Evolutionary conservation across 1,140 invertebrate species (phyloP), one percentile per base, ranked within the genome.

Genomic region (Tenebrio molitor): DNA sequence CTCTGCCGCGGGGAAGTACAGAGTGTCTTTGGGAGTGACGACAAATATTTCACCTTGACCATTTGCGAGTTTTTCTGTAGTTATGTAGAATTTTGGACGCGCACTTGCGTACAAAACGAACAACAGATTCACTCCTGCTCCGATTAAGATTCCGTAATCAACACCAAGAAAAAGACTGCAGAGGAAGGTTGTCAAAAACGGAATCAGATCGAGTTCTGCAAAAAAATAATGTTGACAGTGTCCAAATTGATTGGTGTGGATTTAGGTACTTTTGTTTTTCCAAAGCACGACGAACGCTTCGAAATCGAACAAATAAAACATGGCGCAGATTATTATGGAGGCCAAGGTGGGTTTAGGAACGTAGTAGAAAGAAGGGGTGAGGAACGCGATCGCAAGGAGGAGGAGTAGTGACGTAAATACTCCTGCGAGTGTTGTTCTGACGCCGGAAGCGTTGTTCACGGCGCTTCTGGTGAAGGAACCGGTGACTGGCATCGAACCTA

Each of bases 361-460:
- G 78, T 88, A 94, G 72, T 88, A 86, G 77, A 94, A 94, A 12
- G 89, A 89, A 0, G 88, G 87, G 1, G 93, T 93, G 2, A 95
- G 83, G 71, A 93, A 87, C 16, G 87, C 88, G 6, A 93, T 85
- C 0, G 92, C 89, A 66, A 93, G 74, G 39, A 95, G 80, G 1
- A 94, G 89, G 36, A 94, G 79, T n/a, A 81, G 76, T 76, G 89
- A 92, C 8, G 92, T 93, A 19, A 92, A 85, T 15, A 95, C 81
- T 5, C 95, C 94, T 12, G 93, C 93, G 66, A 94, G 88, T 1
- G 94, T 90, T 0, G 95, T 97, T 77, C 88, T 87, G 0, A 97
- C 96, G 15, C 96, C 96, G 76, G 94, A 96, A 17, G 93, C 91
- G 79, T 95, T 91, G 84, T 97, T 97, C 1, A 98, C 90, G 1